phyloP scores from a whole-genome alignment of 2,113 vertebrate species.

The Mugil cephalus region DNA sequence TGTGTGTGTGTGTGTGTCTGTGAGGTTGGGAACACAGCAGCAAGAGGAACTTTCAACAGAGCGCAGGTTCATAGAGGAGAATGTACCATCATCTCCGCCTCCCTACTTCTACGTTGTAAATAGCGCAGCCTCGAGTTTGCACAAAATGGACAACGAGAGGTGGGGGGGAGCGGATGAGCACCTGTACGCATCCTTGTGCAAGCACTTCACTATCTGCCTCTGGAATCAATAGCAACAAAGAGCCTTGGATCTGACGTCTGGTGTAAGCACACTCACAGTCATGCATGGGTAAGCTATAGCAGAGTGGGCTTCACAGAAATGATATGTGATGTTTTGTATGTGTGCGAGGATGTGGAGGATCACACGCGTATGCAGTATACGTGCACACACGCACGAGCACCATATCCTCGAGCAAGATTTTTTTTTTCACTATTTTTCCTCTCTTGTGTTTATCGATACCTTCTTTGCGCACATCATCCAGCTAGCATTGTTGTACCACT shows the following conservation, averaged over 20 bases:
- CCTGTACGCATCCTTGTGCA: neutral
- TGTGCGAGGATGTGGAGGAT: slow-evolving; percentile 7
- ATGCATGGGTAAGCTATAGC: neutral
- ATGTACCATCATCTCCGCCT: slow-evolving; percentile 15
- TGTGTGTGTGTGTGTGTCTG: slow-evolving; percentile 11
- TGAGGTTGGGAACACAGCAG: neutral
- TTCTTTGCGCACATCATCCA: neutral
- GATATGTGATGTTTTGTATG: slow-evolving; percentile 6
- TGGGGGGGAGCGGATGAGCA: neutral
- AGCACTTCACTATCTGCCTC: neutral
- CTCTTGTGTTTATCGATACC: slow-evolving; percentile 30
- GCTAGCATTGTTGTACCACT: neutral
- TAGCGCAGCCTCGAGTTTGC: neutral
- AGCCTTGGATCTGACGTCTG: neutral
- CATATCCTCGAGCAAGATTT: slow-evolving; percentile 16
- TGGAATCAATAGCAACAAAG: slow-evolving; percentile 21
- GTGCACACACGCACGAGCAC: slow-evolving; percentile 1
- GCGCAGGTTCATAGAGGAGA: neutral
- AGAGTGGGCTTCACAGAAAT: slow-evolving; percentile 9
- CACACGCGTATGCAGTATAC: neutral
- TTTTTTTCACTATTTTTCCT: neutral
- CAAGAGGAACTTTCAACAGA: neutral
- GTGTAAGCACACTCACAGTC: slow-evolving; percentile 8
- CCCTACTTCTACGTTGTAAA: slow-evolving; percentile 8
- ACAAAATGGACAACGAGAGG: neutral